A percentile compares a stretch with the other conserved stretches of the same genome.
phyloP scores from a whole-genome alignment of 2,888 invertebrate genomes.

The Antitype chi region DNA sequence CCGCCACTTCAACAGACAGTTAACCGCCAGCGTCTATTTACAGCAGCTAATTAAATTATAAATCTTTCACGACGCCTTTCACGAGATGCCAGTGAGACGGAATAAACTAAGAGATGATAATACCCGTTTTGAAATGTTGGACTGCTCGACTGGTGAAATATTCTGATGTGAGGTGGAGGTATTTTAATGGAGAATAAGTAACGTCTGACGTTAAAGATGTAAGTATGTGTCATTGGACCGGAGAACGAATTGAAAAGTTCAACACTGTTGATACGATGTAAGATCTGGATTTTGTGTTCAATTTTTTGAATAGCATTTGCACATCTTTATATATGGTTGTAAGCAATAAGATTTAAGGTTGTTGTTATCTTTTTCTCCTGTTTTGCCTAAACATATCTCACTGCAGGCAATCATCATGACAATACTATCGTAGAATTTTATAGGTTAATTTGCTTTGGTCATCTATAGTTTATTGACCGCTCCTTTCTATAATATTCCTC shows the following conservation, averaged over 20 bases:
- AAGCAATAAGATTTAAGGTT: too few relatives aligned
- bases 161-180: neutral
- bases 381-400: neutral
- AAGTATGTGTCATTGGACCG: neutral
- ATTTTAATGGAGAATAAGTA: conserved; percentile 33
- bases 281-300: neutral
- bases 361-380: neutral
- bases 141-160: conserved; percentile 17
- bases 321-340: too few relatives aligned
- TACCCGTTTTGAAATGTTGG: conserved; percentile 56
- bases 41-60: conserved; percentile 72
- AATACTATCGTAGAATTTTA: neutral
- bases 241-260: neutral
- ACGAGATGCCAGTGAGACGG: conserved; percentile 55
- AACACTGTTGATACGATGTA: neutral
- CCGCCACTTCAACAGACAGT: conserved; percentile 36
- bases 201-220: conserved; percentile 11
- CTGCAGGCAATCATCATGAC: neutral
- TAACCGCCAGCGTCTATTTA: conserved; percentile 67
- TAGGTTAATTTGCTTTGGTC: neutral
- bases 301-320: too few relatives aligned
- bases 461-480: neutral
- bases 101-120: conserved; percentile 50
- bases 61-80: conserved; percentile 70
- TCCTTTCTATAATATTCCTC: neutral